Evolutionary conservation across 2,888 invertebrate genomes (phyloP), one percentile per base, ranked within the genome.

Genomic region (Dichetophora obliterata): DNA sequence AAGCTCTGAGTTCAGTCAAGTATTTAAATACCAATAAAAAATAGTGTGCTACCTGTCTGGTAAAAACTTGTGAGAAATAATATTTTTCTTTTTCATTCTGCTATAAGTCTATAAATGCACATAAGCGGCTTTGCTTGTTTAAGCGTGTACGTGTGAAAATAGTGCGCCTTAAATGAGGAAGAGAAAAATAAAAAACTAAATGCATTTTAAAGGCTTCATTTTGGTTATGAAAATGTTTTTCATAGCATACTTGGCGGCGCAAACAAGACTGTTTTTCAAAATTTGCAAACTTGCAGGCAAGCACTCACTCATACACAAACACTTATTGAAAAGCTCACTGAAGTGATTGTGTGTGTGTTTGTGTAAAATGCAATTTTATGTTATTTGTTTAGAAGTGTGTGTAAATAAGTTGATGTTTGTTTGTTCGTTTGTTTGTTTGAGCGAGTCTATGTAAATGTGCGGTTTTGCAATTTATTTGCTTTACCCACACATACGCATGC

Each of bases 381-480:
- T 54, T 70, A 27, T 54, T 69, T 70, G 57, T 14, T 34, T 16
- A 31, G 16, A 24, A 37, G 27, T 59, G n/a, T 72, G 14, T 59
- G 43, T 43, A 27, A 14, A 63, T 14, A 52, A 34, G 54, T n/a
- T 37, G n/a, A 34, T 24, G 37, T 43, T 43, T 24, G 43, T 43
- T 57, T 11, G 71, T 16, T 5, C 34, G 19, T 43, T 43, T 24
- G 43, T 43, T 57, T 11, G 71, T 16, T 5, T 37, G 19, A n/a
- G 72, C 24, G 72, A 43, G 54, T 11, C 3, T 37, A 24, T 57
- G 54, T 34, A 48, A 73, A 61, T 66, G 65, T 74, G 74, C 24
- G 65, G 63, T 73, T 73, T 48, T 48, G 27, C 63, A 73, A 73
- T 73, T 79, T 79, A 76, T 77, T 78, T 65, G 74, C 50, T 50